These are phyloP conservation scores for Acanthosepion pharaonis DNA, from an alignment of 2,888 invertebrate species.

Conservation along the genomic window DNA sequence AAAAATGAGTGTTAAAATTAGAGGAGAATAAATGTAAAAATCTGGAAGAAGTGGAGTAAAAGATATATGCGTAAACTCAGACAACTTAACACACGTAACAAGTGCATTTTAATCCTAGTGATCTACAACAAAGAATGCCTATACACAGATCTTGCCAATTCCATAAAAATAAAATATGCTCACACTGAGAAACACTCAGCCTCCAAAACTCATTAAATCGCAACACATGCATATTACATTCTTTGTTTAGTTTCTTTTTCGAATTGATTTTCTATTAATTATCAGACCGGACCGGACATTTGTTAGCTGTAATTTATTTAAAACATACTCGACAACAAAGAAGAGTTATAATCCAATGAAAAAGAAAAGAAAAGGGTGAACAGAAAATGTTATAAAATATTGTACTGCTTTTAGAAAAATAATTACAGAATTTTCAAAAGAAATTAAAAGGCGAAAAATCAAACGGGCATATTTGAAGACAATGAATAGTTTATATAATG, in stretches of 20 bases:
- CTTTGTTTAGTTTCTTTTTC: not conserved
- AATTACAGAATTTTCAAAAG: not conserved
- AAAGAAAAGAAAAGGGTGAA: not conserved
- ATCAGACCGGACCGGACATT: not conserved
- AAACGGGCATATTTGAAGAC: not conserved
- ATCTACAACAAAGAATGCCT: no score
- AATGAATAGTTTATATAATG: not conserved
- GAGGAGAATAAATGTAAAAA: no score
- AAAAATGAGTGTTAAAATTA: no score
- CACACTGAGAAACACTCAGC: not conserved
- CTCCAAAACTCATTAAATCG: not conserved
- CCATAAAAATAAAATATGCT: no score
- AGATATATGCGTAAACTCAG: no score
- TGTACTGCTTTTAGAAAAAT: not conserved
- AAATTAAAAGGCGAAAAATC: not conserved
- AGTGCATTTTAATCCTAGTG: no score
- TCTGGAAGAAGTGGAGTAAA: no score
- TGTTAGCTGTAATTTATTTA: not conserved
- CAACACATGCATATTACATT: not conserved
- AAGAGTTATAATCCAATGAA: not conserved
- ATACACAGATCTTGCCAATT: no score
- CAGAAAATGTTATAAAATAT: not conserved
- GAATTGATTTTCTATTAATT: slow-evolving; percentile 16
- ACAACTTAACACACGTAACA: no score
- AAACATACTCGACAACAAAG: not conserved